These are phyloP conservation scores for Argynnis bischoffii DNA, from an alignment of 2,888 invertebrate genomes.

Conservation along the genomic window DNA sequence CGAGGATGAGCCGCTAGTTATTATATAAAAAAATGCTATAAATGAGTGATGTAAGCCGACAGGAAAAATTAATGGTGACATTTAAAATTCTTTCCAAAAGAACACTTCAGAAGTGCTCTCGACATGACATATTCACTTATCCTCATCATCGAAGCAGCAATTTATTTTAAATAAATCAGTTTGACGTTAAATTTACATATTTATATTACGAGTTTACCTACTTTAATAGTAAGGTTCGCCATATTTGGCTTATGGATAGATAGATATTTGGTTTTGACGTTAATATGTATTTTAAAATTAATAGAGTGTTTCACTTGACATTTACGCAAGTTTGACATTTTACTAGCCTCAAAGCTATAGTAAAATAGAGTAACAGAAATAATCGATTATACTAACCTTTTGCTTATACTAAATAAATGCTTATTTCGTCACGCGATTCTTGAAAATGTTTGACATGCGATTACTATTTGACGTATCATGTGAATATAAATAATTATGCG, in stretches of 20 bases:
- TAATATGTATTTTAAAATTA: slow-evolving; percentile 6
- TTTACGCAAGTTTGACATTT: slow-evolving; percentile 73
- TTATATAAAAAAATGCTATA: too few relatives aligned
- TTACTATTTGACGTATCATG: slow-evolving; percentile 36
- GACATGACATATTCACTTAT: slow-evolving; percentile 4
- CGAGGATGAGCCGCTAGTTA: too few relatives aligned
- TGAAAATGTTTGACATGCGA: slow-evolving; percentile 47
- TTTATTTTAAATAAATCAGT: slow-evolving; percentile 2
- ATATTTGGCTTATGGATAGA: too few relatives aligned
- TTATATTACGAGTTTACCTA: too few relatives aligned
- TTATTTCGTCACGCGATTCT: slow-evolving; percentile 56
- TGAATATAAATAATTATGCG: slow-evolving; percentile 21
- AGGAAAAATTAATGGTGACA: slow-evolving; percentile 29
- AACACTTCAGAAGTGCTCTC: slow-evolving; percentile 31
- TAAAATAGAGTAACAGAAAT: slow-evolving; percentile 47
- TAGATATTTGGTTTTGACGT: too few relatives aligned
- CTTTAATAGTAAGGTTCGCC: too few relatives aligned
- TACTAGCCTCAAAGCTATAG: slow-evolving; percentile 43
- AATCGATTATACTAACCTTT: slow-evolving; percentile 71
- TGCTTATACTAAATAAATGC: slow-evolving; percentile 53
- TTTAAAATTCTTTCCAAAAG: slow-evolving; percentile 30
- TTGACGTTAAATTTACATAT: too few relatives aligned
- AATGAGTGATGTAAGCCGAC: slow-evolving; percentile 22
- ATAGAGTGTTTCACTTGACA: slow-evolving; percentile 51
- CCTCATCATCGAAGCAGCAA: slow-evolving; percentile 1